Evolutionary conservation across 2,888 invertebrate species (phyloP).

Genomic region (Heliconius hortense): DNA sequence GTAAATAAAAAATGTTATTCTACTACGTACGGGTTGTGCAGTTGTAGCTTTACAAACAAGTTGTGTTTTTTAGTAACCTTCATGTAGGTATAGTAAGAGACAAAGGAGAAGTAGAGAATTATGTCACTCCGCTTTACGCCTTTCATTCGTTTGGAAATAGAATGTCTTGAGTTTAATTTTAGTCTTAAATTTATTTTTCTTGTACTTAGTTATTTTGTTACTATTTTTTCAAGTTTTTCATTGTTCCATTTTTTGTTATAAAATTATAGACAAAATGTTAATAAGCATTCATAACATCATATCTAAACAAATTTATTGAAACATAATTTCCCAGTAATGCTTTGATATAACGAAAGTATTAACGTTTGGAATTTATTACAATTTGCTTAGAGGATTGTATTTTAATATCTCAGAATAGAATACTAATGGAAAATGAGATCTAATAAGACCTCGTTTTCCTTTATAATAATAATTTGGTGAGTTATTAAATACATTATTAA

Average conservation of each 20-base stretch:
- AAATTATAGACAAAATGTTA: neutral
- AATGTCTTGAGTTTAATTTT: neutral
- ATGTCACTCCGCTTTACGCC: neutral
- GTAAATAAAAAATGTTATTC: constrained; percentile 52
- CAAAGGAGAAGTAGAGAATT: neutral
- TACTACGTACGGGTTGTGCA: neutral
- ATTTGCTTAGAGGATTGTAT: constrained; percentile 8
- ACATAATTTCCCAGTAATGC: constrained; percentile 7
- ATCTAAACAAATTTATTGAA: constrained; percentile 15
- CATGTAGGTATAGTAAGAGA: neutral
- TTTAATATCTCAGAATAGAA: constrained; percentile 18
- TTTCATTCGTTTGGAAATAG: too few species aligned
- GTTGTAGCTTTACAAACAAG: neutral
- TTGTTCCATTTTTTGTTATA: neutral
- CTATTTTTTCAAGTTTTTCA: neutral
- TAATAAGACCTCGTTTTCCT: neutral
- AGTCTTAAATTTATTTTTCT: neutral
- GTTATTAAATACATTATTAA: constrained; percentile 11
- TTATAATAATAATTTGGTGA: constrained; percentile 5
- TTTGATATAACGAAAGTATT: constrained; percentile 16
- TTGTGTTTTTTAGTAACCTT: constrained; percentile 8
- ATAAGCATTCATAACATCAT: neutral
- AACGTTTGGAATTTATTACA: constrained; percentile 7
- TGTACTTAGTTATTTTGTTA: too few species aligned
- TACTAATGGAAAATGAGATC: constrained; percentile 5